Evolutionary conservation across 2,113 vertebrate species (phyloP).

Genomic region (Podilymbus podiceps): DNA sequence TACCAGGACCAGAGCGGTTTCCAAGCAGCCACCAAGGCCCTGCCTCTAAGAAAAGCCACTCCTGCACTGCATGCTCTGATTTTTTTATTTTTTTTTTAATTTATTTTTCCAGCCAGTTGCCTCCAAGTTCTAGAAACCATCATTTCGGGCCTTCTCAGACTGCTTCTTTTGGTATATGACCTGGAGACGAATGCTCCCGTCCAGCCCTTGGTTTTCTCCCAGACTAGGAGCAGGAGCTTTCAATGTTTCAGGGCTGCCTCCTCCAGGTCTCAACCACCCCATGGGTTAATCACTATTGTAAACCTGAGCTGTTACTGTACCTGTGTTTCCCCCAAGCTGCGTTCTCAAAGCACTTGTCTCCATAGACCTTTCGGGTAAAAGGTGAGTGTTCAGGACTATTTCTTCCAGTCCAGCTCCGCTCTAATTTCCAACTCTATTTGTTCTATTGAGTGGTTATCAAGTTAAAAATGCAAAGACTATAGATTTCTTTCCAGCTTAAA

Average conservation of each 20-base stretch:
- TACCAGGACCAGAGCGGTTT: not conserved
- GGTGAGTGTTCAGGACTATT: not conserved
- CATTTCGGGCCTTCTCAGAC: not conserved
- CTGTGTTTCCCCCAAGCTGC: not conserved
- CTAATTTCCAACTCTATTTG: conserved; percentile 45
- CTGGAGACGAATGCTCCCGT: not conserved
- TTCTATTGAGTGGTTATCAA: conserved; percentile 53
- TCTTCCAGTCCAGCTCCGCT: not conserved
- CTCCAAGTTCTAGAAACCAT: not conserved
- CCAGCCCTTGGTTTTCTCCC: not conserved
- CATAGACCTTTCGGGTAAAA: not conserved
- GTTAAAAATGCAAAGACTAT: conserved; percentile 69
- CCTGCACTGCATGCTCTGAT: not conserved
- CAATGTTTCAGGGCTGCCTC: not conserved
- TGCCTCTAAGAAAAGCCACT: not conserved
- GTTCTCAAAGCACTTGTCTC: not conserved
- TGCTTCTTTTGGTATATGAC: not conserved
- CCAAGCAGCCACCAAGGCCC: rapidly evolving
- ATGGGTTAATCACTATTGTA: not conserved
- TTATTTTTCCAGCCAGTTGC: not conserved
- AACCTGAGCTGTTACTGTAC: not conserved
- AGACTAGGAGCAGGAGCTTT: not conserved
- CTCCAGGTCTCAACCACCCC: not conserved
- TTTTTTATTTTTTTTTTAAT: not conserved
- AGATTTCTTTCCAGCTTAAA: conserved; percentile 62